phyloP scores from a whole-genome alignment of 2,113 vertebrate species.

The Passer montanus region DNA sequence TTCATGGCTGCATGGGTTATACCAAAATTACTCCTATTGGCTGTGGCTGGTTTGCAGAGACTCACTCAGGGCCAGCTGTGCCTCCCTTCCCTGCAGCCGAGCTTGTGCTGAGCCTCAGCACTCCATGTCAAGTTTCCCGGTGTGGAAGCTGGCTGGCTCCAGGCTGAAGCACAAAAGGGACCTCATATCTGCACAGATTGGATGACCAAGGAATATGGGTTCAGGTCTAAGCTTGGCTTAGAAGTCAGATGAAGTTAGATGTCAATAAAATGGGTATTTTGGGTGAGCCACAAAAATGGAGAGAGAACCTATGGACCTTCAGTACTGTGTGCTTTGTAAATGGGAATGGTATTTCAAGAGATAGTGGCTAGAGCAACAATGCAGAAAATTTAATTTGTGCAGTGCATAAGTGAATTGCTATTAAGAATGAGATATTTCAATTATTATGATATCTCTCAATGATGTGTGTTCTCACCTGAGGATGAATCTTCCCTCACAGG shows the following conservation, averaged over 20 bases:
- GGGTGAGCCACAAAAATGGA: background rate
- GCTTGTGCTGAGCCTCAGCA: fast-evolving
- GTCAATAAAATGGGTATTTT: background rate
- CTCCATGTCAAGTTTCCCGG: fast-evolving
- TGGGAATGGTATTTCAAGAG: background rate
- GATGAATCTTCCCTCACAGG: background rate
- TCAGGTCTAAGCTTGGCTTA: background rate
- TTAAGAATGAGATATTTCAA: background rate
- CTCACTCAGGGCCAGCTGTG: background rate
- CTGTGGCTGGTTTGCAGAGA: background rate
- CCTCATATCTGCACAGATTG: background rate
- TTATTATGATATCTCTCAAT: background rate
- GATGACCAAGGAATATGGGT: background rate
- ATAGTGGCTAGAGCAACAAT: background rate
- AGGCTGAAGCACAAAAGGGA: background rate
- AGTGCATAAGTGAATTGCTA: background rate
- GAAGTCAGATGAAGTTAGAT: background rate
- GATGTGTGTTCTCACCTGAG: background rate
- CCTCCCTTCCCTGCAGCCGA: background rate
- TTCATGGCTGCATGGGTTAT: background rate
- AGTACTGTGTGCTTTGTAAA: background rate
- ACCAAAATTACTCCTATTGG: background rate
- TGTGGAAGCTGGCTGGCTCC: background rate
- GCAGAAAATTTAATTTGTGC: background rate
- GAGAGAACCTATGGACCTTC: background rate